Conservation (phyloP, 2,888 invertebrate species). For the Nematopogon swammerdamellus region DNA sequence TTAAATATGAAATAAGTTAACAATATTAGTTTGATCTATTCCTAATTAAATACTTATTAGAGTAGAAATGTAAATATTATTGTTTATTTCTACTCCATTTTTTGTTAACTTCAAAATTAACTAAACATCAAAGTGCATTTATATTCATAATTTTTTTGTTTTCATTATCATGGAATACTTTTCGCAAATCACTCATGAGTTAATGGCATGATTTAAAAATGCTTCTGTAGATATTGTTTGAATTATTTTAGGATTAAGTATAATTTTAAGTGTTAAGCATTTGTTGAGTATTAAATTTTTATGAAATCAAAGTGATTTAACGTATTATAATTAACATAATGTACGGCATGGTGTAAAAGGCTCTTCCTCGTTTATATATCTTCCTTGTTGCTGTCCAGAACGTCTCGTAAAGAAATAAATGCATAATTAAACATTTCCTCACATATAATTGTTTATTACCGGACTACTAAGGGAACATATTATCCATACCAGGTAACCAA, state of each 20-base stretch:
- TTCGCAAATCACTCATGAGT: no score
- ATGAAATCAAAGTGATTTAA: constrained; percentile 9
- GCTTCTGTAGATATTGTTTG: constrained; percentile 10
- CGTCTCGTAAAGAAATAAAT: no score
- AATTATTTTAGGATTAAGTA: constrained; percentile 7
- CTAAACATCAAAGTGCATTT: neutral
- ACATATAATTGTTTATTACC: no score
- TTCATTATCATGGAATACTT: no score
- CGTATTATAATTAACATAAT: constrained; percentile 4
- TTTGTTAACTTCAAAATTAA: no score
- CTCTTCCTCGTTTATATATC: no score
- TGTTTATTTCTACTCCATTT: constrained; percentile 40
- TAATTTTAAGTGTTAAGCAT: constrained; percentile 14
- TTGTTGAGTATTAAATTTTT: constrained; percentile 9
- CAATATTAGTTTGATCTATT: neutral
- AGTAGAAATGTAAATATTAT: constrained; percentile 26
- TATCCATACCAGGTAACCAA: no score
- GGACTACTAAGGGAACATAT: no score
- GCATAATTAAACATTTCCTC: no score
- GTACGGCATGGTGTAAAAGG: neutral
- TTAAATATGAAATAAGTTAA: neutral
- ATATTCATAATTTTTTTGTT: neutral
- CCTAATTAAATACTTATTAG: neutral
- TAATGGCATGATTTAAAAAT: neutral
- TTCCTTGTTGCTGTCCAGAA: no score